A percentile compares a stretch with the other conserved stretches of the same genome.
Evolutionary conservation across 2,113 vertebrate genomes (phyloP).

Genomic region (Serinus canaria): DNA sequence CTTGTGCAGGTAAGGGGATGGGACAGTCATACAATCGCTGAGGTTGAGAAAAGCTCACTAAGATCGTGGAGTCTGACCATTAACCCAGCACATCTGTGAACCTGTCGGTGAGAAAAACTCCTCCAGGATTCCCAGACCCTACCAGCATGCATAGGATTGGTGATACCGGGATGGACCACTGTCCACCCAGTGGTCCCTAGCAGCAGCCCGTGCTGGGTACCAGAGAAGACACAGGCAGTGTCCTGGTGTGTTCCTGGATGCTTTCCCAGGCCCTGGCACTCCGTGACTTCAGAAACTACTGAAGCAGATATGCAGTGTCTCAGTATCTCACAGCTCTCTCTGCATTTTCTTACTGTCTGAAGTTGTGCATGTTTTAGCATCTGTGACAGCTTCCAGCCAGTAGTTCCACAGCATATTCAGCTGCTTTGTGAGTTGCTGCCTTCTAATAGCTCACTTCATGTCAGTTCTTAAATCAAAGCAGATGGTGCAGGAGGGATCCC

Average conservation of each 20-base stretch:
- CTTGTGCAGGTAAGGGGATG: background rate
- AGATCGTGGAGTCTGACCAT: background rate
- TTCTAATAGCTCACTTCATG: background rate
- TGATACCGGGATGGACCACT: accelerated
- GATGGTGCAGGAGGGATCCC: background rate
- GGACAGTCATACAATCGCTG: background rate
- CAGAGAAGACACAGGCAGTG: background rate
- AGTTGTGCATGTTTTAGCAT: background rate
- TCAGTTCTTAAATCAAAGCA: background rate
- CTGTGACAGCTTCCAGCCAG: background rate
- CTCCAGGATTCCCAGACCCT: background rate
- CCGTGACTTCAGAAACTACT: background rate
- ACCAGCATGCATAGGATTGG: accelerated
- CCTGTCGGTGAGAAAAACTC: accelerated
- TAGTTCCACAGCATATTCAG: background rate
- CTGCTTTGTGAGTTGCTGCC: background rate
- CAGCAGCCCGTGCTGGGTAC: background rate
- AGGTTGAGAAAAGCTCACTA: background rate
- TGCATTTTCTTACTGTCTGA: background rate
- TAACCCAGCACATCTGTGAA: background rate
- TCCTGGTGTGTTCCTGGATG: background rate
- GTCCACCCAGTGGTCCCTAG: background rate
- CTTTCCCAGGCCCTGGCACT: background rate
- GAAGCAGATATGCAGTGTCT: accelerated
- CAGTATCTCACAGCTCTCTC: accelerated